These are phyloP conservation scores for Malurus leucopterus DNA, from an alignment of 2,797 vertebrate genomes.

Conservation along the genomic window DNA sequence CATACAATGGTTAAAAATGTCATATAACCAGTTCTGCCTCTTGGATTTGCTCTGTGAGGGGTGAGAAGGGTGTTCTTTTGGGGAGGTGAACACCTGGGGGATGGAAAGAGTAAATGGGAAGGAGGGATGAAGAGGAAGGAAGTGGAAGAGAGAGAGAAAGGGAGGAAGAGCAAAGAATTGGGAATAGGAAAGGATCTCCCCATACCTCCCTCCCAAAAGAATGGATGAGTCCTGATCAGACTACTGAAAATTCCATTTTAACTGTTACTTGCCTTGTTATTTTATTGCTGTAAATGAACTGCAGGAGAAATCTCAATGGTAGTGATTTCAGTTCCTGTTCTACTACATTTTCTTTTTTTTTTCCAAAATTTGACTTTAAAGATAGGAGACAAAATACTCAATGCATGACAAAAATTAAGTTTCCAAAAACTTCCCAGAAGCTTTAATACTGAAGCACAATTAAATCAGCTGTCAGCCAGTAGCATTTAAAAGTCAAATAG, in stretches of 20 bases:
- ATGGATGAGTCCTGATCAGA: neutral
- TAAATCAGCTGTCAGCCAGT: conserved; percentile 15
- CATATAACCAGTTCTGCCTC: neutral
- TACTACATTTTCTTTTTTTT: neutral
- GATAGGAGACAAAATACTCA: neutral
- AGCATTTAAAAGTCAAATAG: neutral
- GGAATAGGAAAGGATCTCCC: neutral
- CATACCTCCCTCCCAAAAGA: neutral
- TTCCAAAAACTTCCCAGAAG: neutral
- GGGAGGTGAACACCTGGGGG: neutral
- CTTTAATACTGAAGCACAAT: neutral
- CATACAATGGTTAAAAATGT: neutral
- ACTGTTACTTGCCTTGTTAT: neutral
- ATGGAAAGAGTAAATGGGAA: neutral
- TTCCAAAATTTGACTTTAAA: neutral
- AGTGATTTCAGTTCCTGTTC: neutral
- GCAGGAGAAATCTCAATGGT: neutral
- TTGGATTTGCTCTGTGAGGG: neutral
- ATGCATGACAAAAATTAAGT: neutral
- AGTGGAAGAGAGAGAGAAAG: neutral
- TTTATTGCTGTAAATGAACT: neutral
- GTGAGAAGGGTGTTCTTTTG: neutral
- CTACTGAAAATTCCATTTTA: neutral
- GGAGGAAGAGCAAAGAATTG: neutral
- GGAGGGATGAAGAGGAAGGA: neutral